Base-by-base conservation (phyloP, 2,113 vertebrate species). In the Herpetotheres cachinnans region DNA sequence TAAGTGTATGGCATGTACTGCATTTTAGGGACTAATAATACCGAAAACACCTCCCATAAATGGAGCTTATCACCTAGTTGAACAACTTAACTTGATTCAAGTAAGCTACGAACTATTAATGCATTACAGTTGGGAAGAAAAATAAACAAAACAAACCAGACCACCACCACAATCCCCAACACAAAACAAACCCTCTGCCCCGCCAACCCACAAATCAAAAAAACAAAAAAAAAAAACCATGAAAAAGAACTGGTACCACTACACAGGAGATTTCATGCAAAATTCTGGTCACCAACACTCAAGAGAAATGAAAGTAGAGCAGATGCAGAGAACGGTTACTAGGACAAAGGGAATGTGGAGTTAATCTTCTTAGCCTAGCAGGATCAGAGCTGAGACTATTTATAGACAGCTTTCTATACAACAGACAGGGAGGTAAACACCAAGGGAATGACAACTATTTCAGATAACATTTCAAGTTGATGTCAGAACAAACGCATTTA, bases 311-410 rank as follows among this genome's bases (percentile, higher is more conserved):
- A 86, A 89, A 95, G 20, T 19, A 54, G 55, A 94, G 89, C 81
- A 95, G 89, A 94, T 84, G 65, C 36, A 84, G 44, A 63, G 52
- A 81, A 82, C 0, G 14, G 94, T 87, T 96, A 96, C 76, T 86
- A 59, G 83, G 80, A 77, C 83, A 95, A 96, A 89, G 84, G 61
- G 78, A 90, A 87, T 21, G 42, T 80, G 78, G 85, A 88, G 76
- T 89, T 96, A 91, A 96, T 93, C 86, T 71, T 95, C 76, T 89
- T 56, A 91, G 76, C n/a, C 50, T n/a, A 74, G 86, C 65, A 84
- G 89, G 66, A 94, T 32, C 49, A 59, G n/a, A 78, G 47, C 62
- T 36, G 54, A 73, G 80, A 36, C 46, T 95, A 95, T 90, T 94
- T 96, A 95, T 78, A 90, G 94, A 74, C 29, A 90, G 86, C 55